A percentile compares a stretch with the other conserved stretches of the same genome.
These are phyloP conservation scores for Baronia brevicornis DNA, from an alignment of 2,888 invertebrate genomes.

Conservation along the genomic window DNA sequence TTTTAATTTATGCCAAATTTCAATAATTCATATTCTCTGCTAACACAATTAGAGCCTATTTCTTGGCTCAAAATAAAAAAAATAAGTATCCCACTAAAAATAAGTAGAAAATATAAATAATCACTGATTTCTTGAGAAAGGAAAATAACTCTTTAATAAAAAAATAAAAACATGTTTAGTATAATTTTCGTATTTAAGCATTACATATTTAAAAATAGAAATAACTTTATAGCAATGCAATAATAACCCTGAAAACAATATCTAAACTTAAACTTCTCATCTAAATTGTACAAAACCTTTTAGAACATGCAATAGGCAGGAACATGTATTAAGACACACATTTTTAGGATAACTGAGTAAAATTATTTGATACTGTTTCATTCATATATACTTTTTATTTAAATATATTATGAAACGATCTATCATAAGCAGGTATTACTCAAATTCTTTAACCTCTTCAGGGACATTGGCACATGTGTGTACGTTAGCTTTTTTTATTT, in stretches of 20 bases:
- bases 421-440: no score
- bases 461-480: no score
- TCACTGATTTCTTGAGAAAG: slow-evolving; percentile 48
- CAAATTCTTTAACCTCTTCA: no score
- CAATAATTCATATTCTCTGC: background rate
- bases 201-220: slow-evolving; percentile 44
- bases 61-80: slow-evolving; percentile 37
- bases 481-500: no score
- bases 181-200: no score
- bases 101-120: slow-evolving; percentile 46
- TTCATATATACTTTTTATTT: no score
- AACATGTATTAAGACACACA: no score
- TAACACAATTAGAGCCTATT: slow-evolving; percentile 30
- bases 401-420: no score
- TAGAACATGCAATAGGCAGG: background rate
- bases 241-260: slow-evolving; percentile 24
- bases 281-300: background rate
- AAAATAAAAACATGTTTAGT: slow-evolving; percentile 50
- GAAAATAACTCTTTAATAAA: slow-evolving; percentile 49
- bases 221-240: slow-evolving; percentile 39
- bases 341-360: no score
- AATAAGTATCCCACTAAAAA: slow-evolving; percentile 31
- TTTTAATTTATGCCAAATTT: slow-evolving; percentile 2
- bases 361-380: no score
- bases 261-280: slow-evolving; percentile 4